Evolutionary conservation across 2,888 invertebrate genomes (phyloP).

Genomic region (Heliconius hortense): DNA sequence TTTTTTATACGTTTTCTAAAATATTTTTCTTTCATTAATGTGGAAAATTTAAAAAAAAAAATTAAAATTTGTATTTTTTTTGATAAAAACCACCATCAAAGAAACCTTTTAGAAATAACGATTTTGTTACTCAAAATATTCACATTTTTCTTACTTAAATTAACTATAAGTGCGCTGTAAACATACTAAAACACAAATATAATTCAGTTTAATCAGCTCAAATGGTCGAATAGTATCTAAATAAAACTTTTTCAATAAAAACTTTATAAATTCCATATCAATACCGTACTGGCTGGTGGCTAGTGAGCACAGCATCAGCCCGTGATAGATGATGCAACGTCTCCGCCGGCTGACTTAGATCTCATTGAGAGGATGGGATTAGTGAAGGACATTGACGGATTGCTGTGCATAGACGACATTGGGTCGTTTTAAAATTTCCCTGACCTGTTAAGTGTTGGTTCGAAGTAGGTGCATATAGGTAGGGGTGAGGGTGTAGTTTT

Average conservation of each 20-base stretch:
- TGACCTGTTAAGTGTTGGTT: conserved; percentile 31
- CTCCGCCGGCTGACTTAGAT: conserved; percentile 69
- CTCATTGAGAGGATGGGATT: conserved; percentile 76
- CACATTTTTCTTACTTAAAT: background rate
- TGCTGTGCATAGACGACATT: conserved; percentile 72
- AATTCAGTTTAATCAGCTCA: too few species aligned
- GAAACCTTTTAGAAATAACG: background rate
- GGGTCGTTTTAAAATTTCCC: conserved; percentile 72
- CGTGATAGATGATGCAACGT: conserved; percentile 75
- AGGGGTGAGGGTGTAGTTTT: too few species aligned
- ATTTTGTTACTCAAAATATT: background rate
- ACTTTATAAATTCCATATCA: conserved; percentile 22
- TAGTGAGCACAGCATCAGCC: conserved; percentile 52
- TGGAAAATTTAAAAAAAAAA: background rate
- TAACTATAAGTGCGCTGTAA: background rate
- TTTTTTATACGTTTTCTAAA: background rate
- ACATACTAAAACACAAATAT: background rate
- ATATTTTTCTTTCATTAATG: background rate
- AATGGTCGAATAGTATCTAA: too few species aligned
- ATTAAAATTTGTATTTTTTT: too few species aligned
- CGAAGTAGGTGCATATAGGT: background rate
- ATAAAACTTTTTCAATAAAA: background rate
- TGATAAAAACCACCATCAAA: background rate
- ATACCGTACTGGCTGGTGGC: conserved; percentile 46
- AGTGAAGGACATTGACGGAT: conserved; percentile 78